Evolutionary conservation across 2,797 vertebrate species (phyloP).

Genomic region (Podarcis lilfordi): DNA sequence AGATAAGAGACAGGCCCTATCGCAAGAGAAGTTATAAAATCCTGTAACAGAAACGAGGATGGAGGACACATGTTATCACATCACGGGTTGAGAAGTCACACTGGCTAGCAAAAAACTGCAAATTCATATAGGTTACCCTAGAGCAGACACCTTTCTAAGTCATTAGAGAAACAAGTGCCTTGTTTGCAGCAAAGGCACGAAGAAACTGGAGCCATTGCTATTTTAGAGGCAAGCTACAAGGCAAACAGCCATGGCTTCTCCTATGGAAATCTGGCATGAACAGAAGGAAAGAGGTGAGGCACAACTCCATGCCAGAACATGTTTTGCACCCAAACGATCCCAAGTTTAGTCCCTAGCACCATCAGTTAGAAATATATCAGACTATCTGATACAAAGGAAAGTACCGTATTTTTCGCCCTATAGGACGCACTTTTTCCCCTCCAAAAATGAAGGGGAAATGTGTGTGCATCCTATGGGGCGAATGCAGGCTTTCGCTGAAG

Average conservation of each 20-base stretch:
- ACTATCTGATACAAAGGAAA: neutral
- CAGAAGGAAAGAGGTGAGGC: neutral
- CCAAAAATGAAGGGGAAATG: too few relatives aligned
- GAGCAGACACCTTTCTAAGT: too few relatives aligned
- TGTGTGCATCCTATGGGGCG: too few relatives aligned
- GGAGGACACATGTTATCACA: neutral
- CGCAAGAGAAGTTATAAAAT: neutral
- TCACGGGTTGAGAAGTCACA: neutral
- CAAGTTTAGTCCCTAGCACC: neutral
- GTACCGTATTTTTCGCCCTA: too few relatives aligned
- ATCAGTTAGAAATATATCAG: neutral
- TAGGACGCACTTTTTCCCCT: too few relatives aligned
- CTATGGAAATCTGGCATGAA: neutral
- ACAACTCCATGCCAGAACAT: neutral
- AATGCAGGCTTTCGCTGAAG: too few relatives aligned
- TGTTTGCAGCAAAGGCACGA: neutral
- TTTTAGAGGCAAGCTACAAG: neutral
- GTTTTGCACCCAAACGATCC: neutral
- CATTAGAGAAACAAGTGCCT: neutral
- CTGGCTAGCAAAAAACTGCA: neutral
- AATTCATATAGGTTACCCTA: neutral
- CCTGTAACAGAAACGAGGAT: neutral
- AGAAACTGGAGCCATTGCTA: neutral
- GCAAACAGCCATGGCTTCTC: neutral
- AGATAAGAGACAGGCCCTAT: neutral